Percentiles rank a stretch among this genome's conserved stretches.
These are phyloP conservation scores for Cosmopolites sordidus DNA, from an alignment of 2,888 invertebrate species.

Conservation along the genomic window DNA sequence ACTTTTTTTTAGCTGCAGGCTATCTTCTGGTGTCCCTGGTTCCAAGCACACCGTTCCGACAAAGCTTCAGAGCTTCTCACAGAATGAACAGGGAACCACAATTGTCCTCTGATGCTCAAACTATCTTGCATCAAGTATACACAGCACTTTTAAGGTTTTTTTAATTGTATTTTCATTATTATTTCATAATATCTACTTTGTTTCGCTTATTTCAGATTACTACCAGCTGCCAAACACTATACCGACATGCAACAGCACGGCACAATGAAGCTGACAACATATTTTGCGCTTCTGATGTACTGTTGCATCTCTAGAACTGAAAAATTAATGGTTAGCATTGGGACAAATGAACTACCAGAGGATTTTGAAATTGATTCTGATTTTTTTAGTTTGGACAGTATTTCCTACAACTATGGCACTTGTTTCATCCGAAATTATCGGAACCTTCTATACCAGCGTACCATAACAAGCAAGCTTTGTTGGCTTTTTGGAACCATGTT, in stretches of 20 bases:
- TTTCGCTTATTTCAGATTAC: conserved; percentile 44
- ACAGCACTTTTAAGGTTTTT: conserved; percentile 61
- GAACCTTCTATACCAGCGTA: conserved; percentile 93
- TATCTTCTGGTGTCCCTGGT: conserved; percentile 85
- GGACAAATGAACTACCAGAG: too few relatives aligned
- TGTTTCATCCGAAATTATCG: conserved; percentile 90
- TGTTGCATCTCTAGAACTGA: conserved; percentile 87
- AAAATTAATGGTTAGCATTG: conserved; percentile 94
- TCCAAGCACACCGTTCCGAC: conserved; percentile 85
- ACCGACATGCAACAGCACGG: conserved; percentile 83
- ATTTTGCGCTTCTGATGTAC: conserved; percentile 88
- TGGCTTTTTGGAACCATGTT: conserved; percentile 92
- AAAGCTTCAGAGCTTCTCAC: conserved; percentile 70
- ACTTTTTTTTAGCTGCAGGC: conserved; percentile 70
- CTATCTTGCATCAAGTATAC: conserved; percentile 63
- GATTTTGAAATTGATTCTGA: not conserved
- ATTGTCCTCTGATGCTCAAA: conserved; percentile 54
- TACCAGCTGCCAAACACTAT: conserved; percentile 81
- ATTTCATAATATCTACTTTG: not conserved
- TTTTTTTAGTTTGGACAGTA: conserved; percentile 81
- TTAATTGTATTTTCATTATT: not conserved
- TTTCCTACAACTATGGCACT: conserved; percentile 86
- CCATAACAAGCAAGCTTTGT: conserved; percentile 89
- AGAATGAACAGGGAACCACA: conserved; percentile 50
- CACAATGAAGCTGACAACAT: conserved; percentile 86